A percentile compares a stretch with the other conserved stretches of the same genome.
Evolutionary conservation across 2,888 invertebrate species (phyloP).

Genomic region (Macropis europaea): DNA sequence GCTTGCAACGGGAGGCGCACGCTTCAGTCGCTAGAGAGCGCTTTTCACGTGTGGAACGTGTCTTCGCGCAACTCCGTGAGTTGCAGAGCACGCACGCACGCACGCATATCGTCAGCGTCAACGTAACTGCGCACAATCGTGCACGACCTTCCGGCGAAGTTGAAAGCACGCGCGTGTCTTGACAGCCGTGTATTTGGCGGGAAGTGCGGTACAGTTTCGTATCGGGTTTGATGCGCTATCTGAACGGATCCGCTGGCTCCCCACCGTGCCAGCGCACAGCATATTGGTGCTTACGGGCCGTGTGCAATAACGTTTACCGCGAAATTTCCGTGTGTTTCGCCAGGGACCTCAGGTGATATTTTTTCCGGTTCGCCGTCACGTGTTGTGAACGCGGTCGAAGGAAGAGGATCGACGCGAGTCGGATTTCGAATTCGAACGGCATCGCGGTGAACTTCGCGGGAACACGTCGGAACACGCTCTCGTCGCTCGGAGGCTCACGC

Average conservation of each 20-base stretch:
- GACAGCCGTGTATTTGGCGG: conserved; percentile 66
- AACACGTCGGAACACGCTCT: conserved; percentile 57
- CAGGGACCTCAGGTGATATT: conserved; percentile 12
- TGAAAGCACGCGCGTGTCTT: conserved; percentile 63
- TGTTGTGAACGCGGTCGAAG: background rate
- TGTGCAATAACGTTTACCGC: conserved; percentile 62
- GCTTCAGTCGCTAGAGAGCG: conserved; percentile 76
- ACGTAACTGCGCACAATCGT: conserved; percentile 72
- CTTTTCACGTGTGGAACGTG: conserved; percentile 66
- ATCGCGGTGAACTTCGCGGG: conserved; percentile 51
- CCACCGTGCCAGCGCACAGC: conserved; percentile 46
- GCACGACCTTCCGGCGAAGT: conserved; percentile 60
- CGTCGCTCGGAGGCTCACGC: conserved; percentile 56
- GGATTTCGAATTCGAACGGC: conserved; percentile 21
- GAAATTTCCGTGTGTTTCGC: conserved; percentile 20
- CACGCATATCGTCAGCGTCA: conserved; percentile 45
- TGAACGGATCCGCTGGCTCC: conserved; percentile 35
- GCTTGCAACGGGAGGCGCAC: conserved; percentile 58
- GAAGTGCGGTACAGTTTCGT: conserved; percentile 38
- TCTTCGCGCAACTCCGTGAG: conserved; percentile 62
- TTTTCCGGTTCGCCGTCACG: conserved; percentile 1
- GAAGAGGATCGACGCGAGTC: background rate
- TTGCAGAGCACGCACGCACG: conserved; percentile 37
- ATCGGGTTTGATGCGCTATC: conserved; percentile 34
- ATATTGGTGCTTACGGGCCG: conserved; percentile 65